phyloP scores from a whole-genome alignment of 2,113 vertebrate genomes.

The Catharus bicknelli region DNA sequence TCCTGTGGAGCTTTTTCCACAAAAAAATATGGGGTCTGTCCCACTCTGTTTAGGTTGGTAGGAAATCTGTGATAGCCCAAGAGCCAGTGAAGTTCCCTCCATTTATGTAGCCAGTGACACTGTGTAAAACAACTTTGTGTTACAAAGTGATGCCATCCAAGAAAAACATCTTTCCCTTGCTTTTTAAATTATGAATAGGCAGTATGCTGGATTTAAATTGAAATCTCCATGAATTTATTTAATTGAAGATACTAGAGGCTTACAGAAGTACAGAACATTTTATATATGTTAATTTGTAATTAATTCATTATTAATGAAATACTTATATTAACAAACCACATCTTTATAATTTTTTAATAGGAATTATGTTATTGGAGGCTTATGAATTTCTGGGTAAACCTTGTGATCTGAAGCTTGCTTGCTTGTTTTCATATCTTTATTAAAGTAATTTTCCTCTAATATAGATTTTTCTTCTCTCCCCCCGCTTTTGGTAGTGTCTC shows the following conservation, averaged over 20 bases:
- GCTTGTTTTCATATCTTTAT: not conserved
- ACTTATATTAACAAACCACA: not conserved
- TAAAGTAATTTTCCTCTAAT: not conserved
- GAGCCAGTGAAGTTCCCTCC: not conserved
- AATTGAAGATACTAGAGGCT: not conserved
- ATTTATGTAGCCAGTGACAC: rapidly evolving
- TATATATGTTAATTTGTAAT: not conserved
- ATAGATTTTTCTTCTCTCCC: not conserved
- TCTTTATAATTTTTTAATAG: not conserved
- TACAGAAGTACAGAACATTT: not conserved
- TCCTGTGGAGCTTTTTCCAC: not conserved
- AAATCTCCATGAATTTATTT: not conserved
- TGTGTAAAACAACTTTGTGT: rapidly evolving
- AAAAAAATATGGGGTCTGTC: not conserved
- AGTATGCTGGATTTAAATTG: not conserved
- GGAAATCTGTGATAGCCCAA: not conserved
- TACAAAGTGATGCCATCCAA: not conserved
- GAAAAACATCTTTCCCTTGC: not conserved
- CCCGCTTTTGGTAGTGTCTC: rapidly evolving
- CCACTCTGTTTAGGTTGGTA: not conserved
- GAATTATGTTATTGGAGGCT: not conserved
- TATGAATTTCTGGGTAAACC: not conserved
- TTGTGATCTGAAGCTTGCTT: not conserved
- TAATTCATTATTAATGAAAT: not conserved
- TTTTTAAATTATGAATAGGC: not conserved